phyloP scores from a whole-genome alignment of 1,140 invertebrate genomes.

The Drosophila triauraria region DNA sequence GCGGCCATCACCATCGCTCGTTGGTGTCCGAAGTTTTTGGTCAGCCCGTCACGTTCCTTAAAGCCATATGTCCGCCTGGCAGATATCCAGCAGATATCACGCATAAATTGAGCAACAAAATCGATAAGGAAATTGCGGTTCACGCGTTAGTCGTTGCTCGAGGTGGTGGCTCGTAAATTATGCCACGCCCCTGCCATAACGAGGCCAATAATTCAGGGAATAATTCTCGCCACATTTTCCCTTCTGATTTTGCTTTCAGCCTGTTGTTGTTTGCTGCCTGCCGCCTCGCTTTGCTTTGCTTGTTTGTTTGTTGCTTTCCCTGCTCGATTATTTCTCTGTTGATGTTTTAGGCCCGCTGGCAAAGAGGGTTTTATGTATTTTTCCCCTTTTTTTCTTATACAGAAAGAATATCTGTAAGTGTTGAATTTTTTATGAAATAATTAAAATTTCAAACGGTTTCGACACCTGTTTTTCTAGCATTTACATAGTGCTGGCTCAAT shows the following conservation, averaged over 20 bases:
- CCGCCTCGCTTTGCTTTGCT: slow-evolving; percentile 2
- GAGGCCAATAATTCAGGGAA: slow-evolving; percentile 75
- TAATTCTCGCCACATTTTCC: slow-evolving; percentile 77
- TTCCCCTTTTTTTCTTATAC: neutral
- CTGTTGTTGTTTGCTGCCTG: slow-evolving; percentile 13
- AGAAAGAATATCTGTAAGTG: neutral
- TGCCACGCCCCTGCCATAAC: slow-evolving; percentile 77
- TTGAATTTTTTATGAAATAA: neutral
- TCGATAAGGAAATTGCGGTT: slow-evolving; percentile 60
- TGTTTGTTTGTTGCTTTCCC: slow-evolving; percentile 34
- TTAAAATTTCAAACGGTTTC: neutral
- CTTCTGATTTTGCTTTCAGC: slow-evolving; percentile 49
- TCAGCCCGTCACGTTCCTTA: slow-evolving; percentile 55
- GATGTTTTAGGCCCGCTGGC: slow-evolving; percentile 27
- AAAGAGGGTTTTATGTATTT: slow-evolving; percentile 44
- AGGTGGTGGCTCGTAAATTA: slow-evolving; percentile 59
- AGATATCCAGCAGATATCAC: slow-evolving; percentile 29
- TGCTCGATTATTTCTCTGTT: slow-evolving; percentile 46
- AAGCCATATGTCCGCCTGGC: slow-evolving; percentile 61
- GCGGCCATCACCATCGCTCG: neutral
- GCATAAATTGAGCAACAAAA: slow-evolving; percentile 67
- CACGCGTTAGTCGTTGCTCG: slow-evolving; percentile 13
- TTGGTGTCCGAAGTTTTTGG: slow-evolving; percentile 28
- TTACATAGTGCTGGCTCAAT: neutral
- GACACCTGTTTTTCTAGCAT: neutral